Evolutionary conservation across 2,888 invertebrate genomes (phyloP).

Genomic region (Endotricha flammealis): DNA sequence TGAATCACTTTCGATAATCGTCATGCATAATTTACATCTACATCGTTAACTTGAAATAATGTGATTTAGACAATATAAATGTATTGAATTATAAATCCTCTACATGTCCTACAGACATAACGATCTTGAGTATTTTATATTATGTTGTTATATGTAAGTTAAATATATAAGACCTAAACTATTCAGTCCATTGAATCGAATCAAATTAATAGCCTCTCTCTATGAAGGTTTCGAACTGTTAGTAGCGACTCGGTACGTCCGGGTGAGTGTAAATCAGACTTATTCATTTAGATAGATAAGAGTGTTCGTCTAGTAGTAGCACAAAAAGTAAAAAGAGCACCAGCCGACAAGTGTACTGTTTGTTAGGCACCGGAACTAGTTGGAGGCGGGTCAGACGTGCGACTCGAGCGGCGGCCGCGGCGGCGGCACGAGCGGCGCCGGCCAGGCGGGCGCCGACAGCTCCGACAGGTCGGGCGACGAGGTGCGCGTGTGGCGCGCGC

Average conservation of each 20-base stretch:
- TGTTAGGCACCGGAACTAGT: constrained; percentile 12
- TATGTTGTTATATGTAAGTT: constrained; percentile 37
- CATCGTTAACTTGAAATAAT: constrained; percentile 30
- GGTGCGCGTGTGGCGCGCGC: constrained; percentile 79
- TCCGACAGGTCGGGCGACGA: constrained; percentile 77
- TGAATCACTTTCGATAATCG: constrained; percentile 23
- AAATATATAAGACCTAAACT: constrained; percentile 70
- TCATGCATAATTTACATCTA: constrained; percentile 32
- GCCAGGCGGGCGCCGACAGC: constrained; percentile 41
- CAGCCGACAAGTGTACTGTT: constrained; percentile 26
- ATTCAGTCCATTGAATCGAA: constrained; percentile 75
- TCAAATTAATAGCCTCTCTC: constrained; percentile 75
- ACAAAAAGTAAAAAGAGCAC: constrained; percentile 37
- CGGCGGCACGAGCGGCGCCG: constrained; percentile 46
- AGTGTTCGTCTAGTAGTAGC: constrained; percentile 32
- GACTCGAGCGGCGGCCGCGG: constrained; percentile 55
- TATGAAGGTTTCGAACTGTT: constrained; percentile 48
- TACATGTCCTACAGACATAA: constrained; percentile 32
- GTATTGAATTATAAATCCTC: constrained; percentile 35
- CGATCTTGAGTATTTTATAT: constrained; percentile 60
- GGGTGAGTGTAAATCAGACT: constrained; percentile 37
- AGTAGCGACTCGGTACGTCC: constrained; percentile 31
- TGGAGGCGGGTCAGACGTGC: constrained; percentile 37
- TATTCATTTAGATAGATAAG: constrained; percentile 24
- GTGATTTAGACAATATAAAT: constrained; percentile 24